Conservation (phyloP, 2,797 vertebrate species). For the Pterois miles region DNA sequence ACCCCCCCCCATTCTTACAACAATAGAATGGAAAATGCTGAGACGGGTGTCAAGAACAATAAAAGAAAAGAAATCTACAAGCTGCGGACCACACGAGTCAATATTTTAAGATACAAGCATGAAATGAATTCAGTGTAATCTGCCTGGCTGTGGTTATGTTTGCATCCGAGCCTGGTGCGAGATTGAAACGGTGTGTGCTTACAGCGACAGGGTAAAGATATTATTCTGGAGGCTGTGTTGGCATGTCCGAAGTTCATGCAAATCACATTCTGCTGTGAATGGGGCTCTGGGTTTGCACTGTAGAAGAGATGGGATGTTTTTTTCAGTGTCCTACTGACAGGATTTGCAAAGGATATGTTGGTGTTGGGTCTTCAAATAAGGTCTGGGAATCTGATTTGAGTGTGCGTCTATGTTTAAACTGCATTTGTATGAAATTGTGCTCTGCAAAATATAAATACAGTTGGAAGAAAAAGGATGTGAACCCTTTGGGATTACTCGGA, state of each 20-base stretch:
- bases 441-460: too few species aligned
- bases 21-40: conserved; percentile 6
- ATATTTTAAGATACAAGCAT: conserved; percentile 15
- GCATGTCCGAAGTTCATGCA: not conserved
- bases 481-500: too few species aligned
- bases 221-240: not conserved
- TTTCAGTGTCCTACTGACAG: not conserved
- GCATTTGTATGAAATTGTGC: not conserved
- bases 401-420: not conserved
- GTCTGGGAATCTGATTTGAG: not conserved
- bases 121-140: conserved; percentile 35
- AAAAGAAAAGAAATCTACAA: conserved; percentile 14
- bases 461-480: too few species aligned
- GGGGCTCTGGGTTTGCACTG: not conserved
- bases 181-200: not conserved
- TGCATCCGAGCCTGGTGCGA: not conserved
- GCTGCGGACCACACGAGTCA: not conserved
- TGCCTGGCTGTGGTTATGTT: not conserved
- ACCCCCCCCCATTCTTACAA: not conserved
- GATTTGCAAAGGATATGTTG: not conserved
- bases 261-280: not conserved
- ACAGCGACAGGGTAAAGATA: not conserved
- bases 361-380: not conserved
- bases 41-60: conserved; percentile 2
- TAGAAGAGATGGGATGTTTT: not conserved